These are phyloP conservation scores for Tinamus major DNA, from an alignment of 2,797 vertebrate genomes.

Conservation along the genomic window DNA sequence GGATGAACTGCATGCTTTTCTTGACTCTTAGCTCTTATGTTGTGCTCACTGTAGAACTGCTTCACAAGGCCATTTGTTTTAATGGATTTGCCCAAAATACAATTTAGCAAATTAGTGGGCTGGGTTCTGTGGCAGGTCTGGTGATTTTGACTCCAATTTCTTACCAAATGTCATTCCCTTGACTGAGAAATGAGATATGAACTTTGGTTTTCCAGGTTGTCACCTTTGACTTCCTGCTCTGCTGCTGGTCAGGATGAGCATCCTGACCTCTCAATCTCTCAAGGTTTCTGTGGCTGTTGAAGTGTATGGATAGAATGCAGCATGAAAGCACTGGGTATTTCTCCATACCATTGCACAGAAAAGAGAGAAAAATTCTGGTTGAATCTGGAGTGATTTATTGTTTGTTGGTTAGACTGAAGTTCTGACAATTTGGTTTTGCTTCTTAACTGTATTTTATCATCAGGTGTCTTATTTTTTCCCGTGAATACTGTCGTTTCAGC, in stretches of 20 bases:
- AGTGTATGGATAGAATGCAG: background rate
- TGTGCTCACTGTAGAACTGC: background rate
- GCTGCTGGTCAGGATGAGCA: background rate
- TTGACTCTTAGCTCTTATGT: background rate
- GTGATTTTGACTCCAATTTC: background rate
- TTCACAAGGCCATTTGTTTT: background rate
- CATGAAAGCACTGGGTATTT: background rate
- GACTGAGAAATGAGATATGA: background rate
- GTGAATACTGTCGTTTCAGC: background rate
- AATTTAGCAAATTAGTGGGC: background rate
- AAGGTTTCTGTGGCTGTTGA: background rate
- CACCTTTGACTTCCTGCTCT: background rate
- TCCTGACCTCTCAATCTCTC: fast-evolving
- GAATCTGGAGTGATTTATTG: background rate
- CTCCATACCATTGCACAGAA: background rate
- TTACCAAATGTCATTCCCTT: background rate
- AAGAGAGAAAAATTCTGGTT: background rate
- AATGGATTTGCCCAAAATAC: background rate
- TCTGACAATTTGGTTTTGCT: background rate
- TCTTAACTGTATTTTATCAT: background rate
- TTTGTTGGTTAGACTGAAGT: background rate
- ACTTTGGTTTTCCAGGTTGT: background rate
- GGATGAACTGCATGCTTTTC: background rate
- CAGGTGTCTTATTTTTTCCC: background rate
- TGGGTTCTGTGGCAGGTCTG: background rate